A percentile compares a stretch with the other conserved stretches of the same genome.
Evolutionary conservation across 2,888 invertebrate species (phyloP).

Genomic region (Hirtodrosophila confusa): DNA sequence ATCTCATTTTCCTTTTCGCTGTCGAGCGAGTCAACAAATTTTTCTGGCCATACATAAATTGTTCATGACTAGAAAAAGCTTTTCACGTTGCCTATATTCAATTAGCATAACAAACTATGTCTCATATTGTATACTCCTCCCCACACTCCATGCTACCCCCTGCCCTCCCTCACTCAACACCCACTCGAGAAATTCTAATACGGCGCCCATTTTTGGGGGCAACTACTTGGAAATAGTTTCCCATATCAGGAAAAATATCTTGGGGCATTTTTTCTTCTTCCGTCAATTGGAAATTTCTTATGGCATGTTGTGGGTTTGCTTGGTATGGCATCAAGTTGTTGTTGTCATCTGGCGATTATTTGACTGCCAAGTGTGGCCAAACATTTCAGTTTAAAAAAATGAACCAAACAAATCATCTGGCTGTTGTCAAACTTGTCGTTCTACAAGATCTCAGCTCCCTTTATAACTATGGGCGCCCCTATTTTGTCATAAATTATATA

Average conservation of each 20-base stretch:
- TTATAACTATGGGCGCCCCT: conserved; percentile 34
- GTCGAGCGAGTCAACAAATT: conserved; percentile 7
- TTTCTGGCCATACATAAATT: conserved; percentile 62
- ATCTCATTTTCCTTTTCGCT: conserved; percentile 44
- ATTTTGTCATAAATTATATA: conserved; percentile 65
- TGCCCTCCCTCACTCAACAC: conserved; percentile 41
- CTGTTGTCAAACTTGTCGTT: conserved; percentile 42
- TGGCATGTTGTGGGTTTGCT: conserved; percentile 31
- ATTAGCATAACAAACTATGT: conserved; percentile 75
- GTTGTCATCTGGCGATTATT: conserved; percentile 50
- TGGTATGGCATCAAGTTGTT: conserved; percentile 20
- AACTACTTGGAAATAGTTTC: conserved; percentile 16
- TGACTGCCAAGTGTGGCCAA: conserved; percentile 56
- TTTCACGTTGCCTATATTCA: conserved; percentile 62
- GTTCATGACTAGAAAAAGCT: conserved; percentile 59
- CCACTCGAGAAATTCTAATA: conserved; percentile 50
- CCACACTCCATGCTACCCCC: not conserved
- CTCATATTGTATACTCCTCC: conserved; percentile 6
- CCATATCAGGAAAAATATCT: conserved; percentile 50
- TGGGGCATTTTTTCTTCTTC: no score
- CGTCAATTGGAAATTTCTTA: conserved; percentile 44
- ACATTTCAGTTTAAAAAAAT: conserved; percentile 47
- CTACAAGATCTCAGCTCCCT: conserved; percentile 14
- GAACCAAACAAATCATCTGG: conserved; percentile 63
- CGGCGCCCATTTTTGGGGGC: conserved; percentile 46